phyloP scores from a whole-genome alignment of 2,888 invertebrate genomes.

The Panopea generosa region DNA sequence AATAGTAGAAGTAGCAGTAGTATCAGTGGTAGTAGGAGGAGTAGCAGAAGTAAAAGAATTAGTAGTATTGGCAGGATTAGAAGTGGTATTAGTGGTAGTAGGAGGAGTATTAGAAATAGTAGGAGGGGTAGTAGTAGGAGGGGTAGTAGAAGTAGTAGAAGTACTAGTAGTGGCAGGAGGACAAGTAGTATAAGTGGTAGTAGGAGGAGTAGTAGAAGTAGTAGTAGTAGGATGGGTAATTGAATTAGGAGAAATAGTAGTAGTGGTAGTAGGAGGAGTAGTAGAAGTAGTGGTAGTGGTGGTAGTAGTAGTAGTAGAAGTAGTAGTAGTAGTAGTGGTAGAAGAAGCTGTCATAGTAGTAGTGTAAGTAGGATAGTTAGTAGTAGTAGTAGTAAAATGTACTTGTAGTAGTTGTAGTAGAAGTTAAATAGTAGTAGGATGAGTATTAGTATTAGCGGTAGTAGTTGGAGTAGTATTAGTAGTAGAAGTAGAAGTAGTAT shows the following conservation, averaged over 20 bases:
- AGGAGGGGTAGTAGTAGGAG: constrained; percentile 10
- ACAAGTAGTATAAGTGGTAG: too few relatives aligned
- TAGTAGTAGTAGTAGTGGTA: too few relatives aligned
- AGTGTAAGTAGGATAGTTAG: too few relatives aligned
- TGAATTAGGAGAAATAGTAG: not conserved
- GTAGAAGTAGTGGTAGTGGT: constrained; percentile 17
- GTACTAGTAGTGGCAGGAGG: too few relatives aligned
- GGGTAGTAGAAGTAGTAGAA: too few relatives aligned
- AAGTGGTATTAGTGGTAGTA: constrained; percentile 19
- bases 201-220: too few relatives aligned
- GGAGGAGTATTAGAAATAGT: constrained; percentile 15
- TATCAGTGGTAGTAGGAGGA: constrained; percentile 17
- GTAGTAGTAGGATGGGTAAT: too few relatives aligned
- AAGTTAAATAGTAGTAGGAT: constrained; percentile 11
- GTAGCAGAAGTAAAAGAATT: not conserved
- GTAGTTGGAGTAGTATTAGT: constrained; percentile 16
- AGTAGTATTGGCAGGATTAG: not conserved
- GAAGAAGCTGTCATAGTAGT: too few relatives aligned
- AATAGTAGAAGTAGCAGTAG: constrained; percentile 22
- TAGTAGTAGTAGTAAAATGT: not conserved
- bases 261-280: constrained; percentile 2
- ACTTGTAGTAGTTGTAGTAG: constrained; percentile 15
- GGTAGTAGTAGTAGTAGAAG: constrained; percentile 18
- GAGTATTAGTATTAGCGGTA: constrained; percentile 16
- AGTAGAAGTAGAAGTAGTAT: constrained; percentile 23